Evolutionary conservation across 2,888 invertebrate genomes (phyloP).

Genomic region (Sphinx pinastri): DNA sequence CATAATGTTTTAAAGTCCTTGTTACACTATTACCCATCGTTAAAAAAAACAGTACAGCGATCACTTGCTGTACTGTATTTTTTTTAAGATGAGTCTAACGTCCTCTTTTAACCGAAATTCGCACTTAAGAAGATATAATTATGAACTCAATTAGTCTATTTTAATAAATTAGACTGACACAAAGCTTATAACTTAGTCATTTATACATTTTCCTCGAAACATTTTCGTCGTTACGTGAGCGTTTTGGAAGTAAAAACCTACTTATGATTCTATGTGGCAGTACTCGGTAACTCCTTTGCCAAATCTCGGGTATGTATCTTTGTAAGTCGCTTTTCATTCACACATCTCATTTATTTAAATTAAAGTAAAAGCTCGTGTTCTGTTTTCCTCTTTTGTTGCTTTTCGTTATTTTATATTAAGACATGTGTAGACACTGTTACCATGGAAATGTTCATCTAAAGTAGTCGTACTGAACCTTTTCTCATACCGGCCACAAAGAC

Average conservation of each 20-base stretch:
- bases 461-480: too few relatives aligned
- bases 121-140: neutral
- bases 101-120: neutral
- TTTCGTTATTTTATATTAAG: neutral
- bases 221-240: conserved; percentile 8
- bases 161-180: neutral
- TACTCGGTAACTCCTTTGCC: conserved; percentile 2
- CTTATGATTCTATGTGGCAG: conserved; percentile 12
- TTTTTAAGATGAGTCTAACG: neutral
- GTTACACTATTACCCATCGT: too few relatives aligned
- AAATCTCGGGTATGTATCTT: conserved; percentile 18
- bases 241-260: conserved; percentile 8
- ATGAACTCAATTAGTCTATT: neutral
- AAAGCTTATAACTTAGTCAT: neutral
- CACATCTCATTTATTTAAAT: conserved; percentile 19
- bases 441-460: neutral
- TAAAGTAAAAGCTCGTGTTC: conserved; percentile 7
- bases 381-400: neutral
- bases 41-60: too few relatives aligned
- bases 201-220: neutral
- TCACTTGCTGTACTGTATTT: too few relatives aligned
- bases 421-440: neutral
- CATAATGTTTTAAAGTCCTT: too few relatives aligned
- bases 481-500: too few relatives aligned
- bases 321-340: conserved; percentile 13